Conservation (phyloP, 1,140 invertebrate species). For the Apocrypta bakeri region DNA sequence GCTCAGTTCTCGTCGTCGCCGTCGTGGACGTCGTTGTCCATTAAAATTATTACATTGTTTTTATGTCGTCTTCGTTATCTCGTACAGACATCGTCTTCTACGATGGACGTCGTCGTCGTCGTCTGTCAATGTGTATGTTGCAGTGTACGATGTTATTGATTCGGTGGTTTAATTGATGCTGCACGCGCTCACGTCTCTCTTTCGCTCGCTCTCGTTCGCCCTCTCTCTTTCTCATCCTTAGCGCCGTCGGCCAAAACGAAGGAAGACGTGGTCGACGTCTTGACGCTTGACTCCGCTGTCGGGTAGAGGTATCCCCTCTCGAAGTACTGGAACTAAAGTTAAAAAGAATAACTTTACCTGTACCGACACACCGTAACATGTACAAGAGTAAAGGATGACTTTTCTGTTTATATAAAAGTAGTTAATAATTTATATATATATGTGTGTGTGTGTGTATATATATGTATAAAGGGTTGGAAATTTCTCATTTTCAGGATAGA, state of each 20-base stretch:
- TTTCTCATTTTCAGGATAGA: constrained; percentile 11
- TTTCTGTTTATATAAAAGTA: no score
- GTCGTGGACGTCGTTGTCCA: no score
- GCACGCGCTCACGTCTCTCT: no score
- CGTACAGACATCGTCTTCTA: no score
- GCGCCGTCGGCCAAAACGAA: constrained; percentile 84
- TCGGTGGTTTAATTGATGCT: not conserved
- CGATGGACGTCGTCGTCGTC: not conserved
- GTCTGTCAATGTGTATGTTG: not conserved
- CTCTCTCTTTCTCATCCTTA: constrained; percentile 56
- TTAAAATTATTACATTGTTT: no score
- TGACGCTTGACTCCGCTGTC: constrained; percentile 83
- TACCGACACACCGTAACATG: no score
- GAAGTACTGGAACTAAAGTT: constrained; percentile 66
- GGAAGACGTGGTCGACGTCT: constrained; percentile 87
- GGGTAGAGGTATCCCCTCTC: constrained; percentile 65
- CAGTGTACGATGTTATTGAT: not conserved
- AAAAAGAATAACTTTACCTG: constrained; percentile 15
- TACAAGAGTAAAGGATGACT: no score
- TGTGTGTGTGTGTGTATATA: no score
- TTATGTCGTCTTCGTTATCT: no score
- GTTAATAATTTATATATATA: no score
- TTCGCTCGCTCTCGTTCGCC: no score
- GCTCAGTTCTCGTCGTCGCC: not conserved
- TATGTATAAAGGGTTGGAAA: no score